Percentiles rank a stretch among this genome's conserved stretches.
These are phyloP conservation scores for Spheniscus mendiculus DNA, from an alignment of 2,113 vertebrate genomes.

Conservation along the genomic window DNA sequence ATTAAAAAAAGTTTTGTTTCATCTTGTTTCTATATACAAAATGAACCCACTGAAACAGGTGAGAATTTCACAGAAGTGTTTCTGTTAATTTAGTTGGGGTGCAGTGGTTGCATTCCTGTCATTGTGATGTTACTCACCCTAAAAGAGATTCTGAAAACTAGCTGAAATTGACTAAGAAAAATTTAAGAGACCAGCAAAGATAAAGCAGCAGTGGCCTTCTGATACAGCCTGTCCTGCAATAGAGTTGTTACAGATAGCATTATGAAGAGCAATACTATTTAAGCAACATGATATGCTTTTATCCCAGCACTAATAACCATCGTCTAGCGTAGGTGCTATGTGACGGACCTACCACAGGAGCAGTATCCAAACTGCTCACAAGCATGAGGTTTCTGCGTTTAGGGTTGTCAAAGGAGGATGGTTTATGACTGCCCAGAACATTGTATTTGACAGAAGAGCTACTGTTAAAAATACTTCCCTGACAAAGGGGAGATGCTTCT, in stretches of 20 bases:
- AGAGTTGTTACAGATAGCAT: neutral
- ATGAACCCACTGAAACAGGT: neutral
- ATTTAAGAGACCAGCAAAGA: neutral
- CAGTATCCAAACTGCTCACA: neutral
- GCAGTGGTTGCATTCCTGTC: neutral
- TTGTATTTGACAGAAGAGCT: neutral
- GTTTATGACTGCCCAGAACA: neutral
- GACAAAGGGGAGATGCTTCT: neutral
- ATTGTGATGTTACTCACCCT: neutral
- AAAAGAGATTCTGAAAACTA: neutral
- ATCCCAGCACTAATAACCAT: neutral
- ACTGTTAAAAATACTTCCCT: neutral
- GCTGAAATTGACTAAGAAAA: neutral
- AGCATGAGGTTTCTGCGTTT: neutral
- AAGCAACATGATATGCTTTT: neutral
- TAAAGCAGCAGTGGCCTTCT: neutral
- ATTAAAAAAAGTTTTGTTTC: neutral
- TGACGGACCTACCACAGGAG: neutral
- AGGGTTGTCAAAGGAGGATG: neutral
- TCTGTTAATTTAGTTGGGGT: neutral
- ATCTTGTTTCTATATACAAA: neutral
- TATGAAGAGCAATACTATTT: neutral
- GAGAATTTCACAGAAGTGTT: neutral
- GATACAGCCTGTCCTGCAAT: neutral
- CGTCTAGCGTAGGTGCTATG: rapidly evolving